Evolutionary conservation across 2,113 vertebrate species (phyloP), one percentile per base, ranked within the genome.

Genomic region (Lepisosteus oculatus): DNA sequence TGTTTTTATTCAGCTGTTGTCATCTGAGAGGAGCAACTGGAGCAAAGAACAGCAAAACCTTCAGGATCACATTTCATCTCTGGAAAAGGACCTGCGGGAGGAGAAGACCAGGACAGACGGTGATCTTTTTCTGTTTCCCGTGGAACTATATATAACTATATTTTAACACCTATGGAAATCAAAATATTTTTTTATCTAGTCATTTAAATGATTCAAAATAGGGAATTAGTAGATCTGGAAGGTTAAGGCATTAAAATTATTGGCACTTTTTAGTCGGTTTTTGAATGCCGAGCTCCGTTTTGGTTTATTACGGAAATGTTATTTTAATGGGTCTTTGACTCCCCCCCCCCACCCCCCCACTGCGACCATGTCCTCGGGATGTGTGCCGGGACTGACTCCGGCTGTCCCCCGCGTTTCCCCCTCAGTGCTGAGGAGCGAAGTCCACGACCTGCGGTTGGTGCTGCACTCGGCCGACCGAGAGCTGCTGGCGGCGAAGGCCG

Each of bases 401-500:
- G 14, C 54, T 9, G 14, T 12, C 65, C 13, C 12, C 17, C 2
- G 6, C 8, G 45, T 73, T 54, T 15, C 85, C 73, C 8, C 61
- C 55, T 74, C 81, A 99, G 97, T 96, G 78, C 79, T 98, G 75
- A 90, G 83, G 72, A 94, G 90, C 70, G 96, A 99, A 83, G 94
- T 96, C 11, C 82, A n/a, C 15, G 97, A 99, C 78, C 84, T 99
- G n/a, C 94, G 93, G 43, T 86, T 98, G 41, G 92, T 98, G 54
- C 93, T 99, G 78, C 92, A 94, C 79, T 99, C 96, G 12, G 96
- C 97, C 7, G 96, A 99, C 84, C 95, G 92, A 70, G 95, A 99
- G 77, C 89, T 98, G 55, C 89, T 88, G 29, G 66, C 77, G 2
- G 83, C 89, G 3, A 95, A 93, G 79, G 0, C 42, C 47, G 84